Conservation (phyloP, 2,113 vertebrate species). For the Pelodiscus sinensis region DNA sequence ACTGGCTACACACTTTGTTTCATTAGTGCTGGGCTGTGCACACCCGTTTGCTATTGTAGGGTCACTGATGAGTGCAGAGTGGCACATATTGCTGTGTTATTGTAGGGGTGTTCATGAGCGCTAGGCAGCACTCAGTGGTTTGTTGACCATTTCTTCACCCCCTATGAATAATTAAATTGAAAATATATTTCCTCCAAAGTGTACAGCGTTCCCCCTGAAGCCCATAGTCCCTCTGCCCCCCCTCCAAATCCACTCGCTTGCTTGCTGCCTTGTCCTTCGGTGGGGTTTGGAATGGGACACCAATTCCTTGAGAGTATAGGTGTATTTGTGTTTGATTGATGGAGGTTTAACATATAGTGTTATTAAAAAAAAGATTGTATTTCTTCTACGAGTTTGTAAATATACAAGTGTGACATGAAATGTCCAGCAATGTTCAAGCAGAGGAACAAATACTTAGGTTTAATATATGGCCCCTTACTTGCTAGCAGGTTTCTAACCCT, state of each 20-base stretch:
- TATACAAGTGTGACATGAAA: constrained; percentile 66
- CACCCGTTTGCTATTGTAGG: neutral
- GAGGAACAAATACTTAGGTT: constrained; percentile 65
- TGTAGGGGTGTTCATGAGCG: neutral
- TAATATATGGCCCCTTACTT: constrained; percentile 65
- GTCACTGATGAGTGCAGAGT: neutral
- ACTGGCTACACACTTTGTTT: neutral
- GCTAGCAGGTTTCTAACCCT: constrained; percentile 66
- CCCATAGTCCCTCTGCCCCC: neutral
- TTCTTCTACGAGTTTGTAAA: constrained; percentile 78
- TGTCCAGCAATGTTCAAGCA: constrained; percentile 69
- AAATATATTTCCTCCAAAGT: constrained; percentile 1
- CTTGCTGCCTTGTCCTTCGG: constrained; percentile 43
- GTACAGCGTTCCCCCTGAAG: constrained; percentile 29
- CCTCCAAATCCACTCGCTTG: constrained; percentile 12
- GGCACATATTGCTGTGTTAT: neutral
- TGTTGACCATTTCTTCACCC: neutral
- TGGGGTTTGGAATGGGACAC: constrained; percentile 60
- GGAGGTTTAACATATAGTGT: constrained; percentile 74
- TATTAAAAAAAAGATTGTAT: constrained; percentile 64
- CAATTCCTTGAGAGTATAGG: constrained; percentile 68
- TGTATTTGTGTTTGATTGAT: constrained; percentile 74
- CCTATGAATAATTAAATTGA: neutral
- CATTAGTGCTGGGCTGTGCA: neutral
- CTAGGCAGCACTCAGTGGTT: neutral